Evolutionary conservation across 2,797 vertebrate genomes (phyloP).

Genomic region (Dendrocincla fuliginosa): DNA sequence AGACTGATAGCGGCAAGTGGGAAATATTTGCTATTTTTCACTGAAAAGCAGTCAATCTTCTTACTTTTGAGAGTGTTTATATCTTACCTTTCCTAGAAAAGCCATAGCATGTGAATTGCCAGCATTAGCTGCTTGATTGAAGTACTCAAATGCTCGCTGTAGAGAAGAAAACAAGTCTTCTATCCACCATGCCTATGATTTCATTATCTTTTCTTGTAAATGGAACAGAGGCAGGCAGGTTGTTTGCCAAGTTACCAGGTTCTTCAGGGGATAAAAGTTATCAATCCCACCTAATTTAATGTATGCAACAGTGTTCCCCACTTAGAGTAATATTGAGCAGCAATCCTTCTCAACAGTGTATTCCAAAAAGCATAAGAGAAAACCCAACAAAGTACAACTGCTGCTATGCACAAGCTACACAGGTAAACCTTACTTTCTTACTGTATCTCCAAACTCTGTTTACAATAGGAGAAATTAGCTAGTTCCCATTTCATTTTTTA

Average conservation of each 20-base stretch:
- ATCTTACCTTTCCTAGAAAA: conserved; percentile 93
- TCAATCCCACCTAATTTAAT: not conserved
- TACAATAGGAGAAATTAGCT: not conserved
- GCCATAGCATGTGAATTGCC: conserved; percentile 98
- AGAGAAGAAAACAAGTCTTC: not conserved
- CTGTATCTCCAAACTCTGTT: not conserved
- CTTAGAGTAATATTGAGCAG: not conserved
- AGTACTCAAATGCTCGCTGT: conserved; percentile 97
- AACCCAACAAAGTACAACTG: not conserved
- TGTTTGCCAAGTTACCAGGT: not conserved
- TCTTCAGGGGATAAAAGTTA: not conserved
- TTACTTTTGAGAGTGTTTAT: not conserved
- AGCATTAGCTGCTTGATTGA: conserved; percentile 96
- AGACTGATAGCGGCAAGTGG: not conserved
- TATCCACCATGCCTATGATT: not conserved
- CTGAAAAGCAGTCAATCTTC: not conserved
- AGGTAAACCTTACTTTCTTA: not conserved
- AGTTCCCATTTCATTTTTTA: not conserved
- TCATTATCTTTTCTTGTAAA: not conserved
- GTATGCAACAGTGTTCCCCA: not conserved
- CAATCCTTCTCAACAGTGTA: not conserved
- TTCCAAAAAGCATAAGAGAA: not conserved
- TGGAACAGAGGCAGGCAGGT: not conserved
- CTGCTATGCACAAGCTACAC: not conserved
- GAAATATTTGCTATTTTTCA: not conserved